Conservation (phyloP, 2,888 invertebrate genomes). For the Stenotaenia linearis region DNA sequence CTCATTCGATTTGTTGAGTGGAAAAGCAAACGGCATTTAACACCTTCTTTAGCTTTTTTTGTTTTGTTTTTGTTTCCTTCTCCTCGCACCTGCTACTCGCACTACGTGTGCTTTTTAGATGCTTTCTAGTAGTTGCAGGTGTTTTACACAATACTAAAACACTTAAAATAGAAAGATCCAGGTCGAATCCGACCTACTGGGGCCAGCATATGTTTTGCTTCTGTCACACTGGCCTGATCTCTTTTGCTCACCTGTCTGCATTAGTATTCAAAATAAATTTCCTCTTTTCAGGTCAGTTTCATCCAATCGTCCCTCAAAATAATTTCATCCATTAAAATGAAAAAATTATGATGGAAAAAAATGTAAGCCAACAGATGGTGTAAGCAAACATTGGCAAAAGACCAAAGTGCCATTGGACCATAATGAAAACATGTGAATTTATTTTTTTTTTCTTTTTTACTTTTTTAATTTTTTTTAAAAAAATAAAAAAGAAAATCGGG, state of each 20-base stretch:
- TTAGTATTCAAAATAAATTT: neutral
- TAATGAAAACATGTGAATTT: neutral
- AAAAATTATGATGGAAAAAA: neutral
- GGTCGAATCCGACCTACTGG: neutral
- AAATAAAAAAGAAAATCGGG: neutral
- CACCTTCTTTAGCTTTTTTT: neutral
- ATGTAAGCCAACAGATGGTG: neutral
- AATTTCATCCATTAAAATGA: neutral
- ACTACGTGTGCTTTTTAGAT: neutral
- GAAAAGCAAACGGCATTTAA: neutral
- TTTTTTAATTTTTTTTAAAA: neutral
- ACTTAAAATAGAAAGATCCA: neutral
- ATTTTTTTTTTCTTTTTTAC: neutral
- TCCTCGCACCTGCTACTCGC: neutral
- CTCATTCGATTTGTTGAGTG: neutral
- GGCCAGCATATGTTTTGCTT: neutral
- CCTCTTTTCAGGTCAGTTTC: neutral
- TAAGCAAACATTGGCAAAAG: neutral
- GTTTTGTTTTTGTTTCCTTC: neutral
- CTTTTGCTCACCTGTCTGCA: neutral
- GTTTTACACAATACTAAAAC: neutral
- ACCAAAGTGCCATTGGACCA: neutral
- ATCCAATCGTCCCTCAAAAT: neutral
- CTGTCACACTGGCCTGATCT: neutral
- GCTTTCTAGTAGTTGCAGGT: neutral